Conservation (phyloP, 2,113 vertebrate genomes). For the Carassius auratus region DNA sequence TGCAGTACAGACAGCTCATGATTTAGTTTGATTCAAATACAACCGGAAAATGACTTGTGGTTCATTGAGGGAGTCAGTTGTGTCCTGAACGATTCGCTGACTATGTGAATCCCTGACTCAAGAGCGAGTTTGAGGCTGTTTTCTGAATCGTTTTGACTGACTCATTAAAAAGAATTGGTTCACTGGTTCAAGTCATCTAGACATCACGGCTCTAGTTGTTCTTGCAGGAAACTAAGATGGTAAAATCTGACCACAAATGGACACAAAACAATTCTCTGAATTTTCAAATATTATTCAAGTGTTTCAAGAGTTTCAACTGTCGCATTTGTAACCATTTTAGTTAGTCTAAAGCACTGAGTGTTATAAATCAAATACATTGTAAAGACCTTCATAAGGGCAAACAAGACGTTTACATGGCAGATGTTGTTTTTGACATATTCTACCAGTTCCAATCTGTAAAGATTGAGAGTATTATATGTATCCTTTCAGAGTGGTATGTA, state of each 20-base stretch:
- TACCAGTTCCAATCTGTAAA: neutral
- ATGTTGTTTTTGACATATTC: slow-evolving; percentile 10
- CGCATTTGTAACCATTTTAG: too few relatives aligned
- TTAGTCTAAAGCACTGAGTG: too few relatives aligned
- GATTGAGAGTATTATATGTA: neutral
- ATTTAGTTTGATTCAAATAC: neutral
- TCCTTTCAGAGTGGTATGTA: neutral
- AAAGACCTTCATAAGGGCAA: too few relatives aligned
- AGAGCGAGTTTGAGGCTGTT: too few relatives aligned
- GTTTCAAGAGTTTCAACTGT: neutral
- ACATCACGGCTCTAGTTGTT: neutral
- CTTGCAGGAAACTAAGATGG: neutral
- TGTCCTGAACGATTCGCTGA: neutral
- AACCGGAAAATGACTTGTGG: neutral
- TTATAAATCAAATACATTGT: neutral
- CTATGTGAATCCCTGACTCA: too few relatives aligned
- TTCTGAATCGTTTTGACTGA: neutral
- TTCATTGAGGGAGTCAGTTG: neutral
- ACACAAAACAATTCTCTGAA: neutral
- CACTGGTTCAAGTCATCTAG: neutral
- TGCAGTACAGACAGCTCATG: neutral
- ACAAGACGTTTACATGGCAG: neutral
- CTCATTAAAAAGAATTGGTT: neutral
- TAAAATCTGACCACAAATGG: neutral
- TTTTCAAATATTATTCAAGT: neutral